These are phyloP conservation scores for Enteromius viviparus DNA, from an alignment of 2,797 vertebrate genomes.

Conservation along the genomic window DNA sequence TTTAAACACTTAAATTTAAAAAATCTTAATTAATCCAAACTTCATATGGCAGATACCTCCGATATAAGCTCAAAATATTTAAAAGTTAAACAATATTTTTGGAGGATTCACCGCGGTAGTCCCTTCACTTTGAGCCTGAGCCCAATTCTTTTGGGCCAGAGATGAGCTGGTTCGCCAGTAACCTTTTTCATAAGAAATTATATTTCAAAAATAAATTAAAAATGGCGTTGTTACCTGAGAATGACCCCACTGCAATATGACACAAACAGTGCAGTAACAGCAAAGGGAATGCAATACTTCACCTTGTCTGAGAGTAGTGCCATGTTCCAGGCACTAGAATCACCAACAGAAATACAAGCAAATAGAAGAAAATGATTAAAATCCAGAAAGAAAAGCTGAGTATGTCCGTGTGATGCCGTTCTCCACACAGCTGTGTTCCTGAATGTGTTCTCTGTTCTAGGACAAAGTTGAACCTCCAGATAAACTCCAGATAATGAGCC, in stretches of 20 bases:
- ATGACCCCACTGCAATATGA: neutral
- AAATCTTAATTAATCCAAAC: neutral
- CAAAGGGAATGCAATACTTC: constrained; percentile 18
- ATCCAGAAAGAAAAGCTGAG: constrained; percentile 10
- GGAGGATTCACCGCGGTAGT: neutral
- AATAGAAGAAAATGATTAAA: neutral
- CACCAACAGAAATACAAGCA: neutral
- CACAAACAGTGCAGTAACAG: neutral
- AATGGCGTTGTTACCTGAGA: neutral
- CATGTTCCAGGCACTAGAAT: constrained; percentile 25
- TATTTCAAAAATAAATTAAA: neutral
- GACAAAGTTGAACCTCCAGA: constrained; percentile 54
- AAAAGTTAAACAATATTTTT: neutral
- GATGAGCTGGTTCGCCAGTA: neutral
- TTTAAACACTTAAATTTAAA: neutral
- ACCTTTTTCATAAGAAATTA: neutral
- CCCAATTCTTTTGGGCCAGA: neutral
- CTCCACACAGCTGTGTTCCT: neutral
- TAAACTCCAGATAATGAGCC: constrained; percentile 39
- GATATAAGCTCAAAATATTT: neutral
- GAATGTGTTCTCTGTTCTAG: constrained; percentile 40
- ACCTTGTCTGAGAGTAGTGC: constrained; percentile 49
- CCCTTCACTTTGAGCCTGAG: neutral
- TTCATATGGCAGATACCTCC: neutral
- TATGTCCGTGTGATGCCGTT: neutral